Base-by-base conservation (phyloP, 1,140 invertebrate genomes). In the Formica selysi region DNA sequence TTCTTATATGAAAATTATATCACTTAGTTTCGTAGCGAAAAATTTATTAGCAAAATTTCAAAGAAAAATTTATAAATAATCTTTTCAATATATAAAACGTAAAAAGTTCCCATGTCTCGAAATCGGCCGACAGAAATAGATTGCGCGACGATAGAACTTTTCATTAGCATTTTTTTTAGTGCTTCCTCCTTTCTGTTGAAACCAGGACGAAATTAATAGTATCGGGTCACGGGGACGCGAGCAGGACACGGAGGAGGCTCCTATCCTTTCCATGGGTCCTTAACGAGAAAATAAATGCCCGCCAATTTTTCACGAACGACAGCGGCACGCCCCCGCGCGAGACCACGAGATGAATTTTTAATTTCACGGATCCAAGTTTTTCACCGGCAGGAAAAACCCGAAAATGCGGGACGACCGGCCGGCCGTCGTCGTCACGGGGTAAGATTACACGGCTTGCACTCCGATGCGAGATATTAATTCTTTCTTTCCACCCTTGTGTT, bases 241-340 rank as follows among this genome's bases (percentile, higher is more conserved):
- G 16, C 62, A 71, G 65, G 26, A 83, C 79, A 84, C 59, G 57
- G 38, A 51, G 79, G 78, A 71, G 61, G 44, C 79, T 62, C 65
- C 64, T 44, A 67, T 85, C 11, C 79, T 74, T 51, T 70, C 64
- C 76, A 57, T 70, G 76, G 48, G 62, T 61, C 78, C 76, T 86
- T 93, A 93, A 93, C 89, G 92, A 92, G 87, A 74, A 90, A 91
- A 93, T 93, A 93, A 93, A 92, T 92, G 90, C 74, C 78, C 71
- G 67, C 88, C 85, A 80, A 90, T 90, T 85, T 90, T 89, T 90
- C 86, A 90, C 67, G 22, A 76, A 87, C 61, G 88, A 89, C 85
- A 85, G 86, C 29, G 78, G 76, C 80, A 85, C 88, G 86, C 80
- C 86, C 44, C 62, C 76, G 62, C 65, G 62, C 74, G 54, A 57